Conservation (phyloP, 2,113 vertebrate genomes). For the Plotosus lineatus region DNA sequence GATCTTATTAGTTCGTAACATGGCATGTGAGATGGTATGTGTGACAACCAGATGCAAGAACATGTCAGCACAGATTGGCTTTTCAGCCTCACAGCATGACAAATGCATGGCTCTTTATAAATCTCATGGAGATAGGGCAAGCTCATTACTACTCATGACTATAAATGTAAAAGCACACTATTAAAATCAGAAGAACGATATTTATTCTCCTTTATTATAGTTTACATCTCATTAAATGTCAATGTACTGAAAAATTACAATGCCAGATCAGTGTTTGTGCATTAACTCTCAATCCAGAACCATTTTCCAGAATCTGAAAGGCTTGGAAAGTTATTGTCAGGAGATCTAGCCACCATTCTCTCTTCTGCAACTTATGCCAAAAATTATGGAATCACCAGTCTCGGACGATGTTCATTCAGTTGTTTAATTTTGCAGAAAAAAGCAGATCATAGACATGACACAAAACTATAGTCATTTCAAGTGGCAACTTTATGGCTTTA, state of each 20-base stretch:
- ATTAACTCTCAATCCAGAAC: neutral
- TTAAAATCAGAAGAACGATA: neutral
- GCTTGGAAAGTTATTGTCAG: neutral
- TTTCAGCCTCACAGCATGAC: neutral
- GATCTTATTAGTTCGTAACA: slow-evolving; percentile 48
- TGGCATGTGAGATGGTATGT: slow-evolving; percentile 10
- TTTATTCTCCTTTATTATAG: slow-evolving; percentile 16
- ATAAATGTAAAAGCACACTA: neutral
- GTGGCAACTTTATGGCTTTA: no score
- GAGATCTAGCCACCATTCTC: slow-evolving; percentile 31
- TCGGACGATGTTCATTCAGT: no score
- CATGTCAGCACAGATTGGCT: neutral
- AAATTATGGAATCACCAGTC: no score
- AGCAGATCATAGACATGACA: no score
- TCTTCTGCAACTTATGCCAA: no score
- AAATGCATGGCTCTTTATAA: neutral
- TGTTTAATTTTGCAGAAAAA: no score
- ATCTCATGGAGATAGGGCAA: neutral
- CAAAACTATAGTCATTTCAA: no score
- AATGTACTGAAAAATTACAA: neutral
- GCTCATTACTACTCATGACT: neutral
- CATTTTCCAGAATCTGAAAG: slow-evolving; percentile 31
- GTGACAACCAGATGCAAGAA: slow-evolving; percentile 28
- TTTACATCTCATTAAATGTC: neutral
- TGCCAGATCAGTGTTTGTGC: neutral